phyloP scores from a whole-genome alignment of 2,113 vertebrate genomes.

The Amphiprion percula region DNA sequence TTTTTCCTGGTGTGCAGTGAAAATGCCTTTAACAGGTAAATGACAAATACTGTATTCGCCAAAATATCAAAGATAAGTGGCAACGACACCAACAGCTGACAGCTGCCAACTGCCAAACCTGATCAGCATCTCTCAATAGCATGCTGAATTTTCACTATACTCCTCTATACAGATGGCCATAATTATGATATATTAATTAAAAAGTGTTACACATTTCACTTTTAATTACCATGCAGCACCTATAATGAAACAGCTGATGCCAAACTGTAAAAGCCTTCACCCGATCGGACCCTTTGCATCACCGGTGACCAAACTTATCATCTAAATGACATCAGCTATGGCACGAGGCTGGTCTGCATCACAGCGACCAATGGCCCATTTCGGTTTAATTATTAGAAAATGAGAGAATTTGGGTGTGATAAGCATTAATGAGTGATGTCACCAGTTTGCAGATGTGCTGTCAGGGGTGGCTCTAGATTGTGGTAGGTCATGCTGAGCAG shows the following conservation, averaged over 20 bases:
- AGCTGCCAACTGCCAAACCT: slow-evolving; percentile 7
- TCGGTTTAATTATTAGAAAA: slow-evolving; percentile 22
- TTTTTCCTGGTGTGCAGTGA: background rate
- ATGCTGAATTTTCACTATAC: background rate
- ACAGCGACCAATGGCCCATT: background rate
- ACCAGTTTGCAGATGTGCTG: slow-evolving; percentile 37
- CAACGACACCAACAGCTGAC: background rate
- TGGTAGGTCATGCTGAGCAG: slow-evolving; percentile 41
- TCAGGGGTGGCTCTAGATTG: slow-evolving; percentile 24
- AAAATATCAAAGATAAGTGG: background rate
- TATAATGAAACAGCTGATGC: slow-evolving; percentile 19
- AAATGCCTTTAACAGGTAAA: background rate
- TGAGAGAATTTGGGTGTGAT: slow-evolving; percentile 41
- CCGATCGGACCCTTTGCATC: slow-evolving; percentile 3
- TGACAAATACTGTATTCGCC: too few relatives aligned
- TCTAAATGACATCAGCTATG: slow-evolving; percentile 25
- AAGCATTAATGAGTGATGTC: slow-evolving; percentile 48
- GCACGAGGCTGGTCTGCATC: slow-evolving; percentile 25
- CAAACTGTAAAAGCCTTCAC: background rate
- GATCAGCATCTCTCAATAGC: background rate
- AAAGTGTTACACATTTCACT: background rate
- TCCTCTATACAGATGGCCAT: background rate
- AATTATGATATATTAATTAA: slow-evolving; percentile 20
- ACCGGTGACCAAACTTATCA: slow-evolving; percentile 1
- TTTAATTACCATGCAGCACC: background rate